Evolutionary conservation across 1,140 invertebrate species (phyloP).

Genomic region (Scaptomyza hsui): DNA sequence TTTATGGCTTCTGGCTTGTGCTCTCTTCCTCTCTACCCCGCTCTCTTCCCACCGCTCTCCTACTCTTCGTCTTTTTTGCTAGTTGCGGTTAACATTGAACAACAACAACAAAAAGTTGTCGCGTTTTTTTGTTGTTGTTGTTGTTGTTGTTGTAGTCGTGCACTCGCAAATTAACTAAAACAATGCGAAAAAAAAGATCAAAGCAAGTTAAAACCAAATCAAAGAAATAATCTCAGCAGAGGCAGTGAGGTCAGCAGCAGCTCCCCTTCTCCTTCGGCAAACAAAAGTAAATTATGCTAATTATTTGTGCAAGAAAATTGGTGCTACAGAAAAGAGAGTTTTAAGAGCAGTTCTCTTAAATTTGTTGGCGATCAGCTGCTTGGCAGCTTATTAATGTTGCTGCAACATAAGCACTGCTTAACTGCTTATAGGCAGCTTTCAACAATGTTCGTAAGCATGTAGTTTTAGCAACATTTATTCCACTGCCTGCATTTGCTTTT

Average conservation of each 20-base stretch:
- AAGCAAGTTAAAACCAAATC: constrained; percentile 12
- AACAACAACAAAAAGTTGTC: constrained; percentile 6
- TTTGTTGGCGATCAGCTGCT: not conserved
- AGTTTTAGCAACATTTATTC: not conserved
- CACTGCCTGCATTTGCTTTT: constrained; percentile 10
- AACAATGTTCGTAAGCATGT: too few relatives aligned
- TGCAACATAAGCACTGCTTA: constrained; percentile 1
- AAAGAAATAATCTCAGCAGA: constrained; percentile 25
- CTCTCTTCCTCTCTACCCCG: constrained; percentile 4
- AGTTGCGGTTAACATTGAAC: constrained; percentile 71
- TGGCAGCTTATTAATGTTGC: not conserved
- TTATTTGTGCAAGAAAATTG: constrained; percentile 67
- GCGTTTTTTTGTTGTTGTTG: constrained; percentile 21
- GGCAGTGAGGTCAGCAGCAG: constrained; percentile 6
- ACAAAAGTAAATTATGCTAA: constrained; percentile 73
- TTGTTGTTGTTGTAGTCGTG: constrained; percentile 17
- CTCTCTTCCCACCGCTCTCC: constrained; percentile 18
- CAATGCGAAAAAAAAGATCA: constrained; percentile 41
- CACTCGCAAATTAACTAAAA: constrained; percentile 59
- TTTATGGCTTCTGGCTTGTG: constrained; percentile 74
- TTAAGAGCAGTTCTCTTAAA: constrained; percentile 6
- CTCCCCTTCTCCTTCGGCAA: constrained; percentile 8
- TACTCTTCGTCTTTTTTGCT: constrained; percentile 13
- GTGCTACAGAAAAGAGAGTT: constrained; percentile 20
- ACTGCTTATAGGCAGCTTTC: too few relatives aligned